phyloP scores from a whole-genome alignment of 2,888 invertebrate genomes.

The Apotomis turbidana region DNA sequence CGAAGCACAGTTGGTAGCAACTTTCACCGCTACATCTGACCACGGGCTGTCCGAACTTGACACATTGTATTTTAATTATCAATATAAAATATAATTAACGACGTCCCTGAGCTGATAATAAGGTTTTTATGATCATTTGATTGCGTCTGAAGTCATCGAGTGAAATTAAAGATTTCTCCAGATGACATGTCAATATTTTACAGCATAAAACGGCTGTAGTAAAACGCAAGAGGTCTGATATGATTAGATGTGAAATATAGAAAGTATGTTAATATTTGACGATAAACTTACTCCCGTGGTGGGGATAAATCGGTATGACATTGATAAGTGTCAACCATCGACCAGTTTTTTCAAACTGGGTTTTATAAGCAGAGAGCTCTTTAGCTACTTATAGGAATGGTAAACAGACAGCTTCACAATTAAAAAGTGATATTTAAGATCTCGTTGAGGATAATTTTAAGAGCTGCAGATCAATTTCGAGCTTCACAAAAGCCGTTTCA shows the following conservation, averaged over 20 bases:
- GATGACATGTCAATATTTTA: neutral
- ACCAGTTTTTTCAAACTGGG: no score
- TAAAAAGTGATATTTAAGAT: no score
- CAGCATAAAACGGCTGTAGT: neutral
- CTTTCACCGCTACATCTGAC: slow-evolving; percentile 1
- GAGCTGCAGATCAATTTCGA: no score
- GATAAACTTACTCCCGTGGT: no score
- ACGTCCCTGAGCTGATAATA: neutral
- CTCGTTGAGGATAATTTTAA: no score
- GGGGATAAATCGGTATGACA: no score
- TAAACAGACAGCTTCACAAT: no score
- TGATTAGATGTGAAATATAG: neutral
- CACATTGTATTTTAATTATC: slow-evolving; percentile 4
- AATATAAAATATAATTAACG: slow-evolving; percentile 15
- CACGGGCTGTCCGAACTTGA: neutral
- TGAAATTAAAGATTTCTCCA: neutral
- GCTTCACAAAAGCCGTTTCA: no score
- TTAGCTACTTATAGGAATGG: no score
- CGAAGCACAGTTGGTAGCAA: neutral
- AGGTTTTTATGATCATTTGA: slow-evolving; percentile 4
- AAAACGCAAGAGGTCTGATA: neutral
- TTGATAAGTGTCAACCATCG: no score
- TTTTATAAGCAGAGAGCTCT: no score
- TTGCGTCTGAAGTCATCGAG: neutral
- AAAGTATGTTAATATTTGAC: no score